A percentile compares a stretch with the other conserved stretches of the same genome.
Conservation (phyloP, 2,888 invertebrate genomes). For the Andrena bicolor region DNA sequence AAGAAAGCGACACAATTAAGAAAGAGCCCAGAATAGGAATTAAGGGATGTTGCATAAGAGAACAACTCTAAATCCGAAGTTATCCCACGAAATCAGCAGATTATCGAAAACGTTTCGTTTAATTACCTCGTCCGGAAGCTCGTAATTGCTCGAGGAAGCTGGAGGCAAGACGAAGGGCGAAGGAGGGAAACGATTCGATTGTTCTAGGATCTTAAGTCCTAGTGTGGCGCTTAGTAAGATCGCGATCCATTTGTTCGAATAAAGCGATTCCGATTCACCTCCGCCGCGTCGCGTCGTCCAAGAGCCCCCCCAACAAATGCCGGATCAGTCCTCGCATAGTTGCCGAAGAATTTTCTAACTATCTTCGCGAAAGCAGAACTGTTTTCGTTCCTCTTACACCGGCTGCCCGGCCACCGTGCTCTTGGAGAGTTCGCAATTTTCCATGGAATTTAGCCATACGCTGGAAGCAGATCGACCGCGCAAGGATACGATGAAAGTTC, state of each 20-base stretch:
- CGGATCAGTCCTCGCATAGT: conserved; percentile 62
- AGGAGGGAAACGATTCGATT: conserved; percentile 34
- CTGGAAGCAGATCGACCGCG: conserved; percentile 15
- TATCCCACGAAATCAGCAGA: neutral
- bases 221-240: conserved; percentile 32
- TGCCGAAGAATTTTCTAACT: conserved; percentile 67
- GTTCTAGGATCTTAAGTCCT: conserved; percentile 36
- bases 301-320: conserved; percentile 32
- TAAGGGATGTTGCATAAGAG: neutral
- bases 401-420: conserved; percentile 10
- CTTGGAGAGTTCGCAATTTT: conserved; percentile 57
- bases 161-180: neutral
- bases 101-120: conserved; percentile 61
- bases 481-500: conserved; percentile 34
- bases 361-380: conserved; percentile 42
- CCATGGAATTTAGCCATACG: conserved; percentile 59
- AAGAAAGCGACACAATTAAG: no score
- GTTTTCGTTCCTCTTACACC: conserved; percentile 44
- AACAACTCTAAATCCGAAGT: neutral
- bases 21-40: no score
- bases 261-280: conserved; percentile 51
- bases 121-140: conserved; percentile 52
- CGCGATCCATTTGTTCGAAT: conserved; percentile 48
- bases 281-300: conserved; percentile 20
- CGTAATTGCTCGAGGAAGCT: conserved; percentile 47